Evolutionary conservation across 1,140 invertebrate genomes (phyloP).

Genomic region (Zophobas morio): DNA sequence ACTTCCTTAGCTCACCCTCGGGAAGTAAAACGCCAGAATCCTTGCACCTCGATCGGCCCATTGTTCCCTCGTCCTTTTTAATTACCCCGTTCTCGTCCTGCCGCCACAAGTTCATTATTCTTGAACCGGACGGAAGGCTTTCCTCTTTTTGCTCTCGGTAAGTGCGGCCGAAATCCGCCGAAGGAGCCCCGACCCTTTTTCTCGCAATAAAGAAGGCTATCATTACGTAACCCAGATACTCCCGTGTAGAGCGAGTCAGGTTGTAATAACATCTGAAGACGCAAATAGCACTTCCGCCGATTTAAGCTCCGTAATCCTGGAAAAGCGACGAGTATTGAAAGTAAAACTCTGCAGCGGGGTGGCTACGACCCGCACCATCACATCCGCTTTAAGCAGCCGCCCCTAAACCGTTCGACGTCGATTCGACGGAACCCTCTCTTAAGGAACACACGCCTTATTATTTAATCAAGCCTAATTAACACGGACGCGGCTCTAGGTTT

Average conservation of each 20-base stretch:
- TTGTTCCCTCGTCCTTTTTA: too few species aligned
- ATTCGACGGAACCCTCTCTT: conserved; percentile 16
- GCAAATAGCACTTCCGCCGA: conserved; percentile 50
- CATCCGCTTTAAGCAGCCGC: conserved; percentile 36
- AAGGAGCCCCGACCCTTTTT: neutral
- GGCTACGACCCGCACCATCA: conserved; percentile 12
- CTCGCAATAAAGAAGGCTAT: neutral
- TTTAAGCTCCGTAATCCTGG: conserved; percentile 53
- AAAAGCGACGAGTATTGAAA: conserved; percentile 48
- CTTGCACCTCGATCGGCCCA: too few species aligned
- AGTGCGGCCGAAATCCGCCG: conserved; percentile 8
- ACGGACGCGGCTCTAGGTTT: conserved; percentile 34
- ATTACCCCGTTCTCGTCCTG: too few species aligned
- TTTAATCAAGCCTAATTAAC: conserved; percentile 42
- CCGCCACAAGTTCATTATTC: conserved; percentile 6
- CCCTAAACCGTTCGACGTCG: conserved; percentile 6
- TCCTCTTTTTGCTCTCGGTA: conserved; percentile 7
- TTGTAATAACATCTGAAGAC: conserved; percentile 47
- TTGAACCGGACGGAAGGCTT: conserved; percentile 1
- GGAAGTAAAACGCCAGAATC: too few species aligned
- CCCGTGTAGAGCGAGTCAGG: conserved; percentile 20
- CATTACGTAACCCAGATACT: conserved; percentile 23
- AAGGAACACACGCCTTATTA: conserved; percentile 42
- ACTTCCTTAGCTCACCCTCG: too few species aligned
- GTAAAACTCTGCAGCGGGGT: conserved; percentile 30